Conservation (phyloP, 2,113 vertebrate species). For the Misgurnus mizolepis region DNA sequence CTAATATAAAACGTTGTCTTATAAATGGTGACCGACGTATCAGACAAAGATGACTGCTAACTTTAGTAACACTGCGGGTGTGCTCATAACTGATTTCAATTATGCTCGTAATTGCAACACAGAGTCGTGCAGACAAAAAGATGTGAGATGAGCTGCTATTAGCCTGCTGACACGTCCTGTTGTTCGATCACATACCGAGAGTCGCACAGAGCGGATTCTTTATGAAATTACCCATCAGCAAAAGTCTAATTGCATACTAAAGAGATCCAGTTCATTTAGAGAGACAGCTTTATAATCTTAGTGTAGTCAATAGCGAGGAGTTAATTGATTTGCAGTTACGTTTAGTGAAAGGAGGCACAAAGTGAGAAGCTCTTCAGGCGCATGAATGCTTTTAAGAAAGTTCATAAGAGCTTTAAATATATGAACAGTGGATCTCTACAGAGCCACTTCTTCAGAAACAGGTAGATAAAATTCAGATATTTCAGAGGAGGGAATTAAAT, state of each 20-base stretch:
- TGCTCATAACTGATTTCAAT: conserved; percentile 52
- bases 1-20: too few relatives aligned
- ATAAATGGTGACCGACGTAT: too few relatives aligned
- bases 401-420: background rate
- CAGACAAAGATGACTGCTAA: background rate
- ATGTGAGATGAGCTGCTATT: background rate
- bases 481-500: too few relatives aligned
- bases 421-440: background rate
- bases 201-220: conserved; percentile 2
- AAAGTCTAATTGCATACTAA: conserved; percentile 31
- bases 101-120: background rate
- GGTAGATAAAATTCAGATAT: too few relatives aligned
- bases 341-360: background rate
- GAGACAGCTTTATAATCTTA: conserved; percentile 7
- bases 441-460: too few relatives aligned
- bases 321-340: conserved; percentile 17
- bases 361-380: conserved; percentile 16
- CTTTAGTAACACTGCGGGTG: conserved; percentile 32
- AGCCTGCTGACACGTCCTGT: background rate
- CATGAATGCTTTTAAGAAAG: background rate
- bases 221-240: conserved; percentile 23
- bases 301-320: background rate
- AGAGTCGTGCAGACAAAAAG: background rate
- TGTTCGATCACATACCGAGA: background rate
- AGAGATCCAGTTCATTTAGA: conserved; percentile 5